Percentiles rank a stretch among this genome's conserved stretches.
phyloP scores from a whole-genome alignment of 2,888 invertebrate genomes.

The Graphium colonna region DNA sequence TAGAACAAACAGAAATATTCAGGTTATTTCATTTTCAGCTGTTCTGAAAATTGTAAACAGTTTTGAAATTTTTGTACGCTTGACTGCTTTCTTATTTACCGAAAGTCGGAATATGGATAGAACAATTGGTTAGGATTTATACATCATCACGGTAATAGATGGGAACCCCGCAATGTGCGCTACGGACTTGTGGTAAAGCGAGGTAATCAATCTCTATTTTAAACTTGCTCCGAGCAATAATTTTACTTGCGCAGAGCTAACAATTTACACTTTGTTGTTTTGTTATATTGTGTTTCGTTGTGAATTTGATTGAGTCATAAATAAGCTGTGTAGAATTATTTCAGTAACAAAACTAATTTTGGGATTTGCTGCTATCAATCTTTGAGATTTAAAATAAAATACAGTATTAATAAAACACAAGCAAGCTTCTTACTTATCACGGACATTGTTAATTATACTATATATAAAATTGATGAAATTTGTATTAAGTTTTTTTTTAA shows the following conservation, averaged over 20 bases:
- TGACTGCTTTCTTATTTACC: not conserved
- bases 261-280: slow-evolving; percentile 1
- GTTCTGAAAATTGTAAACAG: no score
- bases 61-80: no score
- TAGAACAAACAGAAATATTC: no score
- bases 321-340: slow-evolving; percentile 3
- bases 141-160: slow-evolving; percentile 10
- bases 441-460: no score
- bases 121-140: slow-evolving; percentile 3
- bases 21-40: no score
- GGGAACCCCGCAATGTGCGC: slow-evolving; percentile 10
- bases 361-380: no score
- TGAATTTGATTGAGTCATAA: not conserved
- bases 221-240: slow-evolving; percentile 17
- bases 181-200: slow-evolving; percentile 19
- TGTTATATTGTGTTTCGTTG: not conserved
- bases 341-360: not conserved
- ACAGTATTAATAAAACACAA: no score
- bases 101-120: not conserved
- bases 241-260: slow-evolving; percentile 11
- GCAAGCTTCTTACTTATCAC: no score
- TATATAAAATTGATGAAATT: no score
- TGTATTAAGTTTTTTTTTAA: no score
- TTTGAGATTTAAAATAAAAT: no score
- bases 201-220: slow-evolving; percentile 22